Evolutionary conservation across 2,888 invertebrate genomes (phyloP), one percentile per base, ranked within the genome.

Genomic region (Chaetoderma sp.): DNA sequence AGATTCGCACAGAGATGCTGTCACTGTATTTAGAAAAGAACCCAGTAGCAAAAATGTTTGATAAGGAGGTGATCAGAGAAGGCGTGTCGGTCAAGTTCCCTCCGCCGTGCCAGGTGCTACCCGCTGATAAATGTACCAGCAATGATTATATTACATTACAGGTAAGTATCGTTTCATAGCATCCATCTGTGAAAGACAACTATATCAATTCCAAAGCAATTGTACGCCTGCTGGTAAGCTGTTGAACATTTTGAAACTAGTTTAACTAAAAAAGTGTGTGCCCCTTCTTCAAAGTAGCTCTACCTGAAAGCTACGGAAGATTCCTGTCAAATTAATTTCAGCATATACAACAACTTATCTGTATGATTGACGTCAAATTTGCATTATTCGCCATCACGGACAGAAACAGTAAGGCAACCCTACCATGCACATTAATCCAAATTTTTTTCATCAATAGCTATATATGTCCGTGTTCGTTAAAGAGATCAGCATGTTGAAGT

Each of bases 61-160:
- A 67, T 33, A 54, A 55, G 33, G 63, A 54, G 6, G 21, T 72
- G 13, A 36, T 28, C 3, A 30, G 62, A 10, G 76, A 74, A 18
- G 57, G 68, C 8, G 74, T 62, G 3, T 47, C 39, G 3, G 65
- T 76, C 10, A 27, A 36, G 0, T 28, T 78, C 10, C 78, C 78
- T 13, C 55, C 56, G 25, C 69, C 71, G 64, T 78, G 77, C 63
- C 60, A 65, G 8, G 57, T 72, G 25, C 60, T 45, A 28, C 54
- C 62, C 16, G 25, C 32, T n/a, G n/a, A n/a, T 1, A 59, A 69
- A 30, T 76, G 76, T 55, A 45, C 66, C 33, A 39, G 57, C 1
- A 44, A 61, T 18, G 47, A 66, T 5, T 56, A 65, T 21, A 52
- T 76, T 16, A 57, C 65, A 36, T 16, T 72, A 25, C 67, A 70